Evolutionary conservation across 2,113 vertebrate genomes (phyloP).

Genomic region (Xenopus tropicalis): UCB_Xtro_10.0 CM004445.2:79873501-79874000

Average conservation of each 20-base stretch:
- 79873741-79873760: slow-evolving; percentile 82
- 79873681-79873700: slow-evolving; percentile 93
- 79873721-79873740: slow-evolving; percentile 97
- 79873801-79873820: slow-evolving; percentile 91
- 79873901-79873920: slow-evolving; percentile 86
- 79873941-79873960: slow-evolving; percentile 71
- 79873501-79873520: too few species aligned
- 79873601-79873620: slow-evolving; percentile 88
- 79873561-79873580: too few species aligned
- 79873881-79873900: slow-evolving; percentile 77
- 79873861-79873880: slow-evolving; percentile 69
- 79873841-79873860: slow-evolving; percentile 92
- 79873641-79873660: slow-evolving; percentile 89
- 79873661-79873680: slow-evolving; percentile 92
- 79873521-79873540: too few species aligned
- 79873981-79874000: slow-evolving; percentile 43
- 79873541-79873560: too few species aligned
- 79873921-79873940: slow-evolving; percentile 76
- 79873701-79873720: slow-evolving; percentile 93
- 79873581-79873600: slow-evolving; percentile 72
- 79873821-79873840: slow-evolving; percentile 87
- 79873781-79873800: slow-evolving; percentile 90
- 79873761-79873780: slow-evolving; percentile 86
- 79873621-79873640: slow-evolving; percentile 93
- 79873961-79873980: slow-evolving; percentile 39